Conservation (phyloP, 2,888 invertebrate genomes). For the Sphecodes monilicornis region DNA sequence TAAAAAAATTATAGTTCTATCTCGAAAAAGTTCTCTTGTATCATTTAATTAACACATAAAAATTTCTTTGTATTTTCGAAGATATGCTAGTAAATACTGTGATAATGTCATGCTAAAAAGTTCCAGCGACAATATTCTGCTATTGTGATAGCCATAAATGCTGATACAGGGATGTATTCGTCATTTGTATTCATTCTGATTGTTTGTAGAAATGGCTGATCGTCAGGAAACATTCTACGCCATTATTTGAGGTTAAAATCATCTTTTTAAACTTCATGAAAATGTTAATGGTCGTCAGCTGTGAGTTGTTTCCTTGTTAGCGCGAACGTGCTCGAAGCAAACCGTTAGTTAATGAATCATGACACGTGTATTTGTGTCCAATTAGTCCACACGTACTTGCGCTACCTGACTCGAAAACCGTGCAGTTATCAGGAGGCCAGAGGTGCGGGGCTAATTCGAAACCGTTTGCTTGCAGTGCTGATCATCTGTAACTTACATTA, state of each 20-base stretch:
- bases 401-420: neutral
- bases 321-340: neutral
- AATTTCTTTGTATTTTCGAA: neutral
- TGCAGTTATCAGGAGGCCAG: neutral
- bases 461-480: neutral
- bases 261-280: neutral
- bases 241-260: neutral
- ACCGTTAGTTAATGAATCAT: constrained; percentile 17
- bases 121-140: no score
- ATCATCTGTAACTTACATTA: neutral
- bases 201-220: neutral
- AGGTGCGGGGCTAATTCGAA: neutral
- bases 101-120: neutral
- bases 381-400: neutral
- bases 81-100: no score
- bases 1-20: neutral
- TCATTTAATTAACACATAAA: neutral
- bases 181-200: neutral
- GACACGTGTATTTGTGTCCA: neutral
- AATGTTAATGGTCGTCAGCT: neutral
- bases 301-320: constrained; percentile 6
- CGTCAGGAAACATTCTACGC: neutral
- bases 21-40: neutral
- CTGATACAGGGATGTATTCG: neutral
- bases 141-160: neutral